These are phyloP conservation scores for Oenanthe melanoleuca DNA, from an alignment of 2,113 vertebrate species.

Conservation along the genomic window DNA sequence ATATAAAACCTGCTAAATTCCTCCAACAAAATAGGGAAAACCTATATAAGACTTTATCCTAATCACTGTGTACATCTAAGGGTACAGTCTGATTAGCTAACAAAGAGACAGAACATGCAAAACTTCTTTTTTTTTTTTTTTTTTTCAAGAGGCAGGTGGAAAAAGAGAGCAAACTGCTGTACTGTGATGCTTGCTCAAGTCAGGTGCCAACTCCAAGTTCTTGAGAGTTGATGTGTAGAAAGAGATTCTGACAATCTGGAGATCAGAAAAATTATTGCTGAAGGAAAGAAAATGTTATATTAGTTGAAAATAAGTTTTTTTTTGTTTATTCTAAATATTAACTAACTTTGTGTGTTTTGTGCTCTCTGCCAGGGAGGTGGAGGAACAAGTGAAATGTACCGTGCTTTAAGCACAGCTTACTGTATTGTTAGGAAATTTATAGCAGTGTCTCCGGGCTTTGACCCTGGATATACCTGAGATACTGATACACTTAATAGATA, in stretches of 20 bases:
- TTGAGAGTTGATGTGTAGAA: background rate
- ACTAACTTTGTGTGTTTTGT: background rate
- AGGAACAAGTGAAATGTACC: background rate
- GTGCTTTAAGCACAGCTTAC: background rate
- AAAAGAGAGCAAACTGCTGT: background rate
- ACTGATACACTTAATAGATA: background rate
- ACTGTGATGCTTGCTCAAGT: background rate
- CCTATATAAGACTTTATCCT: background rate
- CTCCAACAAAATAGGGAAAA: background rate
- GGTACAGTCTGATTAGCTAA: background rate
- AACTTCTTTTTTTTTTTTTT: background rate
- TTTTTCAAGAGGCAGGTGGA: background rate
- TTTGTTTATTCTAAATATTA: background rate
- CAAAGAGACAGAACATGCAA: background rate
- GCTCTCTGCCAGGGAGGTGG: fast-evolving
- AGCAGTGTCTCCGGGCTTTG: background rate
- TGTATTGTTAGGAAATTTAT: background rate
- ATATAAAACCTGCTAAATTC: background rate
- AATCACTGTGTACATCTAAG: background rate
- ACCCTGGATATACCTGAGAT: background rate
- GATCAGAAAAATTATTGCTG: background rate
- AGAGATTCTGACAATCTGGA: background rate
- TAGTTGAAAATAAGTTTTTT: background rate
- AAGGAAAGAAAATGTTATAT: background rate
- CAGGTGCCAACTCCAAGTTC: background rate